Evolutionary conservation across 2,797 vertebrate genomes (phyloP).

Genomic region (Sebastes kiyomatsui): DNA sequence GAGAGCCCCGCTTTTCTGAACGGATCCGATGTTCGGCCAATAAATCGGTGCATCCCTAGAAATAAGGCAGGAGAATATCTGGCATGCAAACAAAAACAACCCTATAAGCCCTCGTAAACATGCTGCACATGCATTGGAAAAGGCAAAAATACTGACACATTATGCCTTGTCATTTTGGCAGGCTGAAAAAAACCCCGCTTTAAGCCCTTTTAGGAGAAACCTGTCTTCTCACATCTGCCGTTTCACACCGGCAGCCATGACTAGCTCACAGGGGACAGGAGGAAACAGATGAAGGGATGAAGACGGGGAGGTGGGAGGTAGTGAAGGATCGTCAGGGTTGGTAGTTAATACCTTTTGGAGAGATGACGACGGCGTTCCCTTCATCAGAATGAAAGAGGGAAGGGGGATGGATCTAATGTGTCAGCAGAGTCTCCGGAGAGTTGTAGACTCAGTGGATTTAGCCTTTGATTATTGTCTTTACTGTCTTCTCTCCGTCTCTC

Average conservation of each 20-base stretch:
- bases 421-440: constrained; percentile 52
- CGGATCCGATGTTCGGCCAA: no score
- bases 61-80: background rate
- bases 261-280: constrained; percentile 6
- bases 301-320: constrained; percentile 6
- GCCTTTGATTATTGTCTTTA: constrained; percentile 69
- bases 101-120: background rate
- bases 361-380: constrained; percentile 8
- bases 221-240: constrained; percentile 23
- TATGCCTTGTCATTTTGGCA: constrained; percentile 3
- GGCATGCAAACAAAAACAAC: background rate
- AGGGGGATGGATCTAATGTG: constrained; percentile 32
- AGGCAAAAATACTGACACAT: background rate
- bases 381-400: constrained; percentile 17
- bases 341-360: constrained; percentile 32
- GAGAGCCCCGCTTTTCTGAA: no score
- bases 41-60: background rate
- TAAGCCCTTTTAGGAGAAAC: constrained; percentile 5
- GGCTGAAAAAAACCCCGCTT: background rate
- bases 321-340: constrained; percentile 2
- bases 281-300: constrained; percentile 26
- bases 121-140: background rate
- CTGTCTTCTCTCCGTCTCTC: constrained; percentile 36
- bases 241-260: constrained; percentile 11
- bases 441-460: constrained; percentile 61